These are phyloP conservation scores for Seriola aureovittata DNA, from an alignment of 2,113 vertebrate species.

Conservation along the genomic window DNA sequence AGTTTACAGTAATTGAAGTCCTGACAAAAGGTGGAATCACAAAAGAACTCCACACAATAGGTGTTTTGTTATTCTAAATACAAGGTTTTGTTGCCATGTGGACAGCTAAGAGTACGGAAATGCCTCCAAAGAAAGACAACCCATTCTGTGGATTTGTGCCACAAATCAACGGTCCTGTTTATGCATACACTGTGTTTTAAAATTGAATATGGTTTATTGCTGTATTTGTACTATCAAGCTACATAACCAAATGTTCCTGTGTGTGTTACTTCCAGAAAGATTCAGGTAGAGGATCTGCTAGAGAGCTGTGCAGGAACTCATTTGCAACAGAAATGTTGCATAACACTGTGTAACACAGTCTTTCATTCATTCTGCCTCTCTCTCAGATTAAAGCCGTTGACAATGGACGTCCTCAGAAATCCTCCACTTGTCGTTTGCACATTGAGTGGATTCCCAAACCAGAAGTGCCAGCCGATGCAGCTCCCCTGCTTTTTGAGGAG, in stretches of 20 bases:
- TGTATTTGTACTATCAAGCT: not conserved
- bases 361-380: not conserved
- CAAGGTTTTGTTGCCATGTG: not conserved
- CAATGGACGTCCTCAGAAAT: constrained; percentile 97
- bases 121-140: constrained; percentile 1
- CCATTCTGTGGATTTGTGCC: not conserved
- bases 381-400: constrained; percentile 97
- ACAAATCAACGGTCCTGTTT: not conserved
- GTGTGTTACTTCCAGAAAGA: not conserved
- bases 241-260: not conserved
- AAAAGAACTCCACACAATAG: constrained; percentile 45
- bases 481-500: constrained; percentile 92
- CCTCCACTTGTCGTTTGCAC: constrained; percentile 93
- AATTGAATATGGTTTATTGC: not conserved
- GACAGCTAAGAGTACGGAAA: not conserved
- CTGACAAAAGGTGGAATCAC: constrained; percentile 38
- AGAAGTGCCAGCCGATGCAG: constrained; percentile 74
- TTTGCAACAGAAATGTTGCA: constrained; percentile 6
- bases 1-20: constrained; percentile 41
- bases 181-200: not conserved
- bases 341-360: constrained; percentile 20
- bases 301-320: constrained; percentile 21
- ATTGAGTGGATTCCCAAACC: constrained; percentile 97
- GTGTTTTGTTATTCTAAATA: constrained; percentile 28
- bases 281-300: not conserved